Base-by-base conservation (phyloP, 2,888 invertebrate genomes). In the Diarsia mendica region DNA sequence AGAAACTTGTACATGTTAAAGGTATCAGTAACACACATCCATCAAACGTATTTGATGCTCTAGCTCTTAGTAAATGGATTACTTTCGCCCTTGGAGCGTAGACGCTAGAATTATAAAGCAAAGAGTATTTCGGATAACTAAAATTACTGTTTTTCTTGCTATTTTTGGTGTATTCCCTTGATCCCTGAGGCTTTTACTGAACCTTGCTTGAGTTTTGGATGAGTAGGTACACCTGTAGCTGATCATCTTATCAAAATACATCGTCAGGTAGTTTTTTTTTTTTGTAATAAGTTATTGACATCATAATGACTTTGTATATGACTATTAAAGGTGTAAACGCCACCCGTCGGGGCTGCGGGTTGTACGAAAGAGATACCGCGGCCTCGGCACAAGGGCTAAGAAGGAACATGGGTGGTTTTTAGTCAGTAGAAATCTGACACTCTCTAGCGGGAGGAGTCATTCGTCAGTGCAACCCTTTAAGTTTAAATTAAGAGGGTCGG, bases 1-100 rank as follows among this genome's bases (percentile, higher is more conserved):
- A 63, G 4, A 44, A 63, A 18, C 63, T 44, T 44, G 63, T 63
- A 63, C n/a, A 49, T 20, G 44, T 49, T 28, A 64, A 72, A 46
- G 33, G 33, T 65, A 60, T 80, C n/a, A 46, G 28, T 60, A 77
- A 51, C 75, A 33, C 49, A 73, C 58, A 77, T 76, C 61, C 77
- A 67, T 78, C 77, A 82, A 77, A 67, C 1, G 33, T 51, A 61
- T 49, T 75, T 82, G 66, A 78, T 74, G 66, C 39, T 63, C 5
- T 39, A 75, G 39, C 33, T 61, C 49, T 82, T 46, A 58, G 33
- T 53, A 65, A 79, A 82, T 67, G 64, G 63, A 82, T 77, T 83
- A 77, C 64, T 49, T 77, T 77, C 8, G 5, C 11, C 55, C 51
- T 67, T 49, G 28, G 49, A 61, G 44, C 23, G 20, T 28, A 13